Conservation (phyloP, 2,113 vertebrate genomes). For the Oenanthe melanoleuca region DNA sequence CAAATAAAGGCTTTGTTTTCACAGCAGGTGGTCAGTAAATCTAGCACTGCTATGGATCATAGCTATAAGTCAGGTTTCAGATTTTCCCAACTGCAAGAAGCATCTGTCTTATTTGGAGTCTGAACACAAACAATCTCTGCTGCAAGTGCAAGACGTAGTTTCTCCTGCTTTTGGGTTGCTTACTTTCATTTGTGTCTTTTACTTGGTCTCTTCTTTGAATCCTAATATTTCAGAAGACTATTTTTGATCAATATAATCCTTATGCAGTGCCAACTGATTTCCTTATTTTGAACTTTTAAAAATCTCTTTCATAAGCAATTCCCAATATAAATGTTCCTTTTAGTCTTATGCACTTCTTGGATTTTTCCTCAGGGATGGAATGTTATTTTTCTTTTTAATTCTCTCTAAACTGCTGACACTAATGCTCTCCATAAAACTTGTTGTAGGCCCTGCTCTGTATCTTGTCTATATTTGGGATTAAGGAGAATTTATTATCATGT, state of each 20-base stretch:
- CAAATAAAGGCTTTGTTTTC: neutral
- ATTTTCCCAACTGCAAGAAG: neutral
- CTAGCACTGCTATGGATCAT: neutral
- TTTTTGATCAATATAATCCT: conserved; percentile 31
- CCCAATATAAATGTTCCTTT: conserved; percentile 7
- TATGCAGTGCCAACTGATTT: conserved; percentile 7
- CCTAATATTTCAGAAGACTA: neutral
- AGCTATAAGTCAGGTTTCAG: neutral
- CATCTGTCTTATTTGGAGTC: neutral
- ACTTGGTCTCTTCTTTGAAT: neutral
- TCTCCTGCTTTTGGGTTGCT: neutral
- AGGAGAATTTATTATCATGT: conserved; percentile 33
- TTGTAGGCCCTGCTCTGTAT: conserved; percentile 4
- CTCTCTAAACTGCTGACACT: conserved; percentile 50
- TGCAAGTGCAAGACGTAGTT: neutral
- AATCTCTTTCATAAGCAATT: conserved; percentile 39
- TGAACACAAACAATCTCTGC: neutral
- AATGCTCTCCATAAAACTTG: conserved; percentile 44
- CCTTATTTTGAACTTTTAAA: conserved; percentile 39
- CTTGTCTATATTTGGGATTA: neutral
- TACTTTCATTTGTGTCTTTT: neutral
- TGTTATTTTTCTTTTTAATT: conserved; percentile 52
- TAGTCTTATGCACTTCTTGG: neutral
- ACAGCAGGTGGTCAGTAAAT: neutral
- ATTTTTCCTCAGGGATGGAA: conserved; percentile 23